Evolutionary conservation across 2,797 vertebrate genomes (phyloP).

Genomic region (Tolypeutes matacus): DNA sequence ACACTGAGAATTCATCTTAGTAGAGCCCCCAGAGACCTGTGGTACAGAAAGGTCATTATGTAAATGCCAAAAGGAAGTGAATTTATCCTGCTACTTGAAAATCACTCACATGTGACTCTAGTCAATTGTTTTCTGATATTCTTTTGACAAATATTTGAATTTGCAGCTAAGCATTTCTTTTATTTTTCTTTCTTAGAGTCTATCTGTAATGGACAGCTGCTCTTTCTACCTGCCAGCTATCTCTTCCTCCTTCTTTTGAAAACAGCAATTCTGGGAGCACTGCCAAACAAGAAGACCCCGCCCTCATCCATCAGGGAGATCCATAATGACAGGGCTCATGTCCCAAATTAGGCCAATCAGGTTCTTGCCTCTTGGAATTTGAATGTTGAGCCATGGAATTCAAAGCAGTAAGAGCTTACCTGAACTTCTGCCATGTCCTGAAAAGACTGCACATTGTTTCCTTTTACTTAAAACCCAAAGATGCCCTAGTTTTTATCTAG

Average conservation of each 20-base stretch:
- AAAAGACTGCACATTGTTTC: neutral
- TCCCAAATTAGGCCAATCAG: neutral
- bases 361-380: neutral
- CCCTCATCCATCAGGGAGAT: neutral
- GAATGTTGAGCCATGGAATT: constrained; percentile 5
- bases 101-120: neutral
- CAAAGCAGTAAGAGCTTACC: neutral
- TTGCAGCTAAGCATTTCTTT: neutral
- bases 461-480: neutral
- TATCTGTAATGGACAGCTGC: neutral
- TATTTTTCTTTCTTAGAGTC: neutral
- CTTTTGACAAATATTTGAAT: neutral
- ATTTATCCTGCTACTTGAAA: neutral
- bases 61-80: neutral
- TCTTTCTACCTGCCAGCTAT: neutral
- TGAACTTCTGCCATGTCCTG: neutral
- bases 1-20: neutral
- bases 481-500: neutral
- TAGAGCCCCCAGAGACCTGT: neutral
- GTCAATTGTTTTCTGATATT: neutral
- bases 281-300: neutral
- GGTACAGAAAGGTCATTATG: neutral
- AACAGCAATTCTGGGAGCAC: neutral
- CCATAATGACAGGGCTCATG: neutral
- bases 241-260: neutral